These are phyloP conservation scores for Rhagium mordax DNA, from an alignment of 2,888 invertebrate genomes.

Conservation along the genomic window DNA sequence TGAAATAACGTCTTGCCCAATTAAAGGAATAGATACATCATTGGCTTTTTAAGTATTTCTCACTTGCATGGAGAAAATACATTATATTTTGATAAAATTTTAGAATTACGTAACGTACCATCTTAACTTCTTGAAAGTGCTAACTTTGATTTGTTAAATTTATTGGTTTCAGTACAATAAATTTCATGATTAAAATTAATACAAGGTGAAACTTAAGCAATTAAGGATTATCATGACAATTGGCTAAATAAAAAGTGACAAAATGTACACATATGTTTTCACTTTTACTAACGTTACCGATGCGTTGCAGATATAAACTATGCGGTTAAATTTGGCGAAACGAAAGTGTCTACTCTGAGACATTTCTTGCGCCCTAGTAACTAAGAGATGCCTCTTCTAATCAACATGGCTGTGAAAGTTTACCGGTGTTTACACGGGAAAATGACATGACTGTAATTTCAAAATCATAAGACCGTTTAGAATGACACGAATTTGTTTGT, in stretches of 20 bases:
- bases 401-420: conserved; percentile 49
- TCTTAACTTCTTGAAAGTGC: no score
- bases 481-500: conserved; percentile 30
- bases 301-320: conserved; percentile 51
- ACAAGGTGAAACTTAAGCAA: conserved; percentile 30
- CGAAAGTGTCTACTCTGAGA: conserved; percentile 52
- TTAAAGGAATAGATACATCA: no score
- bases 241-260: conserved; percentile 60
- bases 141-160: not conserved
- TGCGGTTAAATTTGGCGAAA: conserved; percentile 58
- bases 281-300: conserved; percentile 58
- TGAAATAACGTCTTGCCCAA: no score
- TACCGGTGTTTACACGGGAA: conserved; percentile 56
- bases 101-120: no score
- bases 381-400: conserved; percentile 49
- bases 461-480: conserved; percentile 42
- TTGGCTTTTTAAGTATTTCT: no score
- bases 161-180: not conserved
- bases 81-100: no score
- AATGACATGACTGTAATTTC: conserved; percentile 47
- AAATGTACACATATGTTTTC: conserved; percentile 58
- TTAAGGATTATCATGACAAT: conserved; percentile 37
- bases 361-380: conserved; percentile 56
- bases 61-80: no score
- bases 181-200: not conserved